Conservation (phyloP, 2,888 invertebrate genomes). For the Cepaea hortensis region DNA sequence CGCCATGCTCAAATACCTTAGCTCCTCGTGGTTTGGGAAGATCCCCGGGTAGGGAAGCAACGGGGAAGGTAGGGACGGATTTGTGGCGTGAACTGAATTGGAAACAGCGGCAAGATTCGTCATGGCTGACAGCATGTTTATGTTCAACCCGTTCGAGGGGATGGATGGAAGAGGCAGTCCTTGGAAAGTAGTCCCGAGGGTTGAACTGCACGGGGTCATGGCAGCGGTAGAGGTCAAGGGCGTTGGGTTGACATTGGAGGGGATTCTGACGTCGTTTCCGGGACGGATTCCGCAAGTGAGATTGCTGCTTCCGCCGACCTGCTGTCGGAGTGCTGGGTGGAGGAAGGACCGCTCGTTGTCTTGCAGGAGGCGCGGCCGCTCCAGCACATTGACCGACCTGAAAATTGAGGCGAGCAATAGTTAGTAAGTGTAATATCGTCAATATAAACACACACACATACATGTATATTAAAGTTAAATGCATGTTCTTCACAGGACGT, state of each 20-base stretch:
- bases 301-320: background rate
- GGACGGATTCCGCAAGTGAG: background rate
- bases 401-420: background rate
- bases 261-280: background rate
- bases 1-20: conserved; percentile 45
- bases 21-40: conserved; percentile 53
- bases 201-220: conserved; percentile 5
- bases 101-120: conserved; percentile 1
- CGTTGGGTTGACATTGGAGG: background rate
- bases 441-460: background rate
- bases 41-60: conserved; percentile 60
- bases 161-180: conserved; percentile 26
- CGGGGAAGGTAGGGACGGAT: background rate
- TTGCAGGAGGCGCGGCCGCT: background rate
- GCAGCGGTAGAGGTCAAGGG: background rate
- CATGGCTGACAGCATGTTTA: conserved; percentile 18
- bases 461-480: background rate
- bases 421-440: background rate
- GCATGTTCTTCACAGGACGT: no score
- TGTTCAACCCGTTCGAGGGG: background rate
- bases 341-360: conserved; percentile 5
- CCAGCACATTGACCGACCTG: conserved; percentile 17
- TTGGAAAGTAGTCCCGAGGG: conserved; percentile 21
- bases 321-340: background rate
- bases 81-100: conserved; percentile 1